Evolutionary conservation across 2,888 invertebrate genomes (phyloP).

Genomic region (Amorpha juglandis): DNA sequence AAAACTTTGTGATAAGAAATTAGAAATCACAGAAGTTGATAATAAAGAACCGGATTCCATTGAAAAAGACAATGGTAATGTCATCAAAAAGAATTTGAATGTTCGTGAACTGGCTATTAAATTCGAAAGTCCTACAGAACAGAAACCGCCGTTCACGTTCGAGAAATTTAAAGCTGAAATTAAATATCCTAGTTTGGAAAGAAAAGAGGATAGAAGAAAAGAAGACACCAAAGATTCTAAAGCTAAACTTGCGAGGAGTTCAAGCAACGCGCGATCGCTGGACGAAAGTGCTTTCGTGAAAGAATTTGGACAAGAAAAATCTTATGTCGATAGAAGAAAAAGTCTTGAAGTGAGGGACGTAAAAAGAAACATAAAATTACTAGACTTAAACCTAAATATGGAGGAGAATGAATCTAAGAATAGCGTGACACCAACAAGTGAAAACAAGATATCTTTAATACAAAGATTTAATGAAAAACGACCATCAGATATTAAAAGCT

Average conservation of each 20-base stretch:
- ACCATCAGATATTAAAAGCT: constrained; percentile 60
- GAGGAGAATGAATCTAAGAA: constrained; percentile 58
- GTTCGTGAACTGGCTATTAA: constrained; percentile 86
- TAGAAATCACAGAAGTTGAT: constrained; percentile 51
- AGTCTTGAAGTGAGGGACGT: constrained; percentile 86
- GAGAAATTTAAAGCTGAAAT: constrained; percentile 76
- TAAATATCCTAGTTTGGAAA: constrained; percentile 68
- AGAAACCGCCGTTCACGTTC: constrained; percentile 83
- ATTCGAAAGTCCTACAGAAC: constrained; percentile 86
- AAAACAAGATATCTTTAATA: constrained; percentile 85
- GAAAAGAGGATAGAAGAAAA: constrained; percentile 60
- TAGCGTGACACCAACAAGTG: constrained; percentile 84
- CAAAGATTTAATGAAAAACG: constrained; percentile 75
- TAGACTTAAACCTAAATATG: constrained; percentile 73
- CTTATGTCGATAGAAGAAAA: constrained; percentile 79
- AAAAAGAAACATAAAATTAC: constrained; percentile 84
- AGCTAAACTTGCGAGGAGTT: constrained; percentile 84
- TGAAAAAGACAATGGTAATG: constrained; percentile 69
- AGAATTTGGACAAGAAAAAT: constrained; percentile 83
- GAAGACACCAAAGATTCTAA: constrained; percentile 72
- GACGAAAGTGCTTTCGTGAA: constrained; percentile 90
- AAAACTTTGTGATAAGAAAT: constrained; percentile 66
- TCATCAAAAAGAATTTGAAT: constrained; percentile 74
- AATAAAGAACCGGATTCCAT: constrained; percentile 42
- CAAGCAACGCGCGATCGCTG: constrained; percentile 87